phyloP scores from a whole-genome alignment of 1,140 invertebrate species.

The Heliothis virescens region DNA sequence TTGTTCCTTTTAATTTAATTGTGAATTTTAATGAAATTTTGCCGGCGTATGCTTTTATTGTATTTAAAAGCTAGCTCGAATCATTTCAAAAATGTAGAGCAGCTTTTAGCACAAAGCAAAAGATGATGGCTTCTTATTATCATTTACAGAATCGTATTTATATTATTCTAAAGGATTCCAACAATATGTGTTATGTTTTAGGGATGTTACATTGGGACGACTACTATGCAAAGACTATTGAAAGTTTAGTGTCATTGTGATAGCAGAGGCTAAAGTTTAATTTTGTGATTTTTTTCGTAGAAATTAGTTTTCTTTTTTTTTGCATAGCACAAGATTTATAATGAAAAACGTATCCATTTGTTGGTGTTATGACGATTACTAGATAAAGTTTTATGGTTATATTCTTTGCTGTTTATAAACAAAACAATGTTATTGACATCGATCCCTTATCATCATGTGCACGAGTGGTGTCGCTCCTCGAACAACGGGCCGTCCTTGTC shows the following conservation, averaged over 20 bases:
- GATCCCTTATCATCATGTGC: conserved; percentile 38
- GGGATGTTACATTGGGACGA: no score
- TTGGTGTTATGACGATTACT: no score
- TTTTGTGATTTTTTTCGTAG: no score
- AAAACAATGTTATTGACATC: conserved; percentile 21
- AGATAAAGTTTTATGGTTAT: neutral
- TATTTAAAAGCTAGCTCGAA: conserved; percentile 3
- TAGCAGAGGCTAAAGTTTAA: no score
- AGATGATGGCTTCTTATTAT: neutral
- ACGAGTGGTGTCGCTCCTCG: conserved; percentile 1
- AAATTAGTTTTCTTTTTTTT: neutral
- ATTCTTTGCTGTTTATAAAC: neutral
- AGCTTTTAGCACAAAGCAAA: neutral
- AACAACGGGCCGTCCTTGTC: conserved; percentile 19
- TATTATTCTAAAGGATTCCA: no score
- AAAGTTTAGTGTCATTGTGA: no score
- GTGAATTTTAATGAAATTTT: conserved; percentile 40
- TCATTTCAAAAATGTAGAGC: neutral
- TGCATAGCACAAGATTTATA: no score
- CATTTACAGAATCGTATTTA: neutral
- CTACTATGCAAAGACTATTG: no score
- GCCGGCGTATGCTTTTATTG: conserved; percentile 29
- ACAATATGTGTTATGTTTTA: no score
- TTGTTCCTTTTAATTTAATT: conserved; percentile 41
- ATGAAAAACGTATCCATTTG: no score